A percentile compares a stretch with the other conserved stretches of the same genome.
Evolutionary conservation across 2,888 invertebrate species (phyloP).

Genomic region (Congeria kusceri): DNA sequence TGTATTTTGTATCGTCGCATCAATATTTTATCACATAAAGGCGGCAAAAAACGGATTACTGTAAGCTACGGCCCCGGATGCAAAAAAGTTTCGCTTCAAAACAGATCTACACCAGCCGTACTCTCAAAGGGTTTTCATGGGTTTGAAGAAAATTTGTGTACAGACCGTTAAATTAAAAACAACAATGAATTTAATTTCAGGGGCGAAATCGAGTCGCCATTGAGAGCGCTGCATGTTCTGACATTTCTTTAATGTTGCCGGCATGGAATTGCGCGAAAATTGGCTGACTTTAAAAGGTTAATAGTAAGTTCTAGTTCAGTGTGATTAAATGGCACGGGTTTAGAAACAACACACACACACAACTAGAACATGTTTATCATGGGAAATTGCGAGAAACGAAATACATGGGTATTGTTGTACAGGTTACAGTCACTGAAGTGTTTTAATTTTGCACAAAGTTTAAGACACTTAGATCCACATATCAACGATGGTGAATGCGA

Average conservation of each 20-base stretch:
- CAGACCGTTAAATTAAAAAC: slow-evolving; percentile 65
- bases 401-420: too few relatives aligned
- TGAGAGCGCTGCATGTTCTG: slow-evolving; percentile 20
- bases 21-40: too few relatives aligned
- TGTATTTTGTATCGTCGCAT: too few relatives aligned
- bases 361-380: too few relatives aligned
- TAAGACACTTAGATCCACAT: too few relatives aligned
- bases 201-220: slow-evolving; percentile 48
- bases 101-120: slow-evolving; percentile 23
- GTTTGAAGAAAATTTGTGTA: slow-evolving; percentile 47
- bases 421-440: too few relatives aligned
- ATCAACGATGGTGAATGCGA: too few relatives aligned
- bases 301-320: slow-evolving; percentile 12
- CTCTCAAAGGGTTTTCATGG: slow-evolving; percentile 36
- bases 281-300: slow-evolving; percentile 52
- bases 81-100: background rate
- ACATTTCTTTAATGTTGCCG: slow-evolving; percentile 48
- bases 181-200: slow-evolving; percentile 59
- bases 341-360: too few relatives aligned
- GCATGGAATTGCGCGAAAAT: slow-evolving; percentile 33
- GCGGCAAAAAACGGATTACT: too few relatives aligned
- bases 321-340: background rate
- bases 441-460: too few relatives aligned
- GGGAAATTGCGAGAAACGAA: too few relatives aligned
- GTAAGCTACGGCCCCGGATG: too few relatives aligned